Base-by-base conservation (phyloP, 2,797 vertebrate species). In the Tenualosa ilisha region DNA sequence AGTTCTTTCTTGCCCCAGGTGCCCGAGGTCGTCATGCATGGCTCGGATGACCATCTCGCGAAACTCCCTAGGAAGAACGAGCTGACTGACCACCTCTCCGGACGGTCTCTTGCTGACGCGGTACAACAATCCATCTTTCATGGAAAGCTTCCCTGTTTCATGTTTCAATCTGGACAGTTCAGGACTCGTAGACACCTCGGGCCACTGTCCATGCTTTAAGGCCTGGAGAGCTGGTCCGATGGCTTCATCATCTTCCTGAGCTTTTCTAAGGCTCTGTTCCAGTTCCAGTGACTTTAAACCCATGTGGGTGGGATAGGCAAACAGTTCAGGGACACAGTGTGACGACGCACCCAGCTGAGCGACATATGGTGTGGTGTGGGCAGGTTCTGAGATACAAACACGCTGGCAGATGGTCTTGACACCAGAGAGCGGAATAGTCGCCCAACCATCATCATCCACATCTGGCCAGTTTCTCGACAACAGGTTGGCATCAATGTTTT, bases 1-100 rank as follows among this genome's bases (percentile, higher is more conserved):
- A 2, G 87, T 86, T 54, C 81, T 84, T 22, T 84, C 85, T 12
- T 82, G 46, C 20, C 83, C 85, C 7, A 88, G 82, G 63, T 86
- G 85, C 53, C 85, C 87, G 9, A 84, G 15, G 31, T 88, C 87
- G 65, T 88, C 59, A 50, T 88, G 84, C 72, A 88, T 65, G 31
- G 87, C 61, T 37, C 17, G 15, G 12, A 88, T n/a, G 0, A 88
- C 87, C n/a, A 84, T 63, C 61, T 61, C 59, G 1, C 63, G 79
- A 63, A 82, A 84, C 65, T 82, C 63, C 1, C 40, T 84, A 3
- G 83, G 87, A 13, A 86, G 26, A 15, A 86, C 43, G 2, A 88
- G 79, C 15, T 85, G 72, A 49, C 31, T 59, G 40, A 61, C 53
- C n/a, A 59, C 61, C 31, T 84, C 83, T 53, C 87, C 63, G 37